Conservation (phyloP, 2,113 vertebrate genomes). For the Cacatua alba region DNA sequence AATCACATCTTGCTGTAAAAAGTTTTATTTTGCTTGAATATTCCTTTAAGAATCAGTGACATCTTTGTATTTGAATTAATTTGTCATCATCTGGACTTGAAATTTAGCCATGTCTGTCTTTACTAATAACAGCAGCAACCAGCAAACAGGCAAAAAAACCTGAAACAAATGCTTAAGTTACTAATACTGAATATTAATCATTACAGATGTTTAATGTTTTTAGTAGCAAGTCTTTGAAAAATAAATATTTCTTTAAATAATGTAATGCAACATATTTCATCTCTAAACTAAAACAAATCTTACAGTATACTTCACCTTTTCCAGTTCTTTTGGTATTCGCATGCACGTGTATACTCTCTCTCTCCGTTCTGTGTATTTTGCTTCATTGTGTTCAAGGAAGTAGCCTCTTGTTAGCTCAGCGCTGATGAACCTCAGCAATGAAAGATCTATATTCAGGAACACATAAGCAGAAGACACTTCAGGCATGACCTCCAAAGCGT, state of each 20-base stretch:
- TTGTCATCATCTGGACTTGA: background rate
- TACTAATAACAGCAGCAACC: background rate
- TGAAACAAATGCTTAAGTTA: background rate
- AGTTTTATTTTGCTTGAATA: background rate
- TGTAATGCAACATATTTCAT: background rate
- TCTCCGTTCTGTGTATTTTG: slow-evolving; percentile 93
- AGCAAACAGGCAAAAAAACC: background rate
- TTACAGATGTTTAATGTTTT: background rate
- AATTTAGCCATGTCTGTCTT: background rate
- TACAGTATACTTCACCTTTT: slow-evolving; percentile 83
- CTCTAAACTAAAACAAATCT: background rate
- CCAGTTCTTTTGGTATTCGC: slow-evolving; percentile 95
- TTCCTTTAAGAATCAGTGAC: background rate
- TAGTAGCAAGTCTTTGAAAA: background rate
- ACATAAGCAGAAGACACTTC: slow-evolving; percentile 27
- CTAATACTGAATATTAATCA: background rate
- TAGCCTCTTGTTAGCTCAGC: slow-evolving; percentile 95
- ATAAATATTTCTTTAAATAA: background rate
- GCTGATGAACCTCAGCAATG: slow-evolving; percentile 90
- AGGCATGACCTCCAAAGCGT: background rate
- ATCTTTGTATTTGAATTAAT: background rate
- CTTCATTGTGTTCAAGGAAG: slow-evolving; percentile 98
- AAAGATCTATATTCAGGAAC: slow-evolving; percentile 83
- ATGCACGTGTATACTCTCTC: slow-evolving; percentile 96
- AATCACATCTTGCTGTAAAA: background rate